Evolutionary conservation across 2,113 vertebrate genomes (phyloP).

Genomic region (Manacus vitellinus): DNA sequence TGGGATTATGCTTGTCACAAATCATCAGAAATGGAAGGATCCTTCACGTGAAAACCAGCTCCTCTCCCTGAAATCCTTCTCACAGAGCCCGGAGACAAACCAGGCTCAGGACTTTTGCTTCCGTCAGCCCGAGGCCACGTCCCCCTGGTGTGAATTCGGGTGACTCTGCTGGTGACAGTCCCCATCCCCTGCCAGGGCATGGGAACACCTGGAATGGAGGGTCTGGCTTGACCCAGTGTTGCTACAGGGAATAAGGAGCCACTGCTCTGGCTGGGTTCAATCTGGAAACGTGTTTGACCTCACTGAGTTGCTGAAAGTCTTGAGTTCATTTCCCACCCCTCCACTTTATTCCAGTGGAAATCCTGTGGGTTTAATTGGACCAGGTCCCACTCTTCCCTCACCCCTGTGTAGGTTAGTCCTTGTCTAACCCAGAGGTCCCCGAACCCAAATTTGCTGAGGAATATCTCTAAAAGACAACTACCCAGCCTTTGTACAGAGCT

Average conservation of each 20-base stretch:
- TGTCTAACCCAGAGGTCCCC: neutral
- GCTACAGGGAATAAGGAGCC: neutral
- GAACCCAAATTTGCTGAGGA: neutral
- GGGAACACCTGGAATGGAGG: neutral
- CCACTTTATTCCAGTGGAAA: neutral
- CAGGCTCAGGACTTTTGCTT: neutral
- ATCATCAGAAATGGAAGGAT: conserved; percentile 2
- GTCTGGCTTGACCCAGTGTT: neutral
- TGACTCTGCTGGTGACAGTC: accelerated
- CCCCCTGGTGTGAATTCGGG: accelerated
- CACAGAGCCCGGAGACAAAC: neutral
- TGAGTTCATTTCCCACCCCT: neutral
- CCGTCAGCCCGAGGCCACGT: accelerated
- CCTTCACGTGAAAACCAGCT: neutral
- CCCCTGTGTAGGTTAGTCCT: neutral
- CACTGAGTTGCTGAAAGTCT: neutral
- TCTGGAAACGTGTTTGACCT: neutral
- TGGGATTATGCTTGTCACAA: conserved; percentile 61
- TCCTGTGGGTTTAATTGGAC: neutral
- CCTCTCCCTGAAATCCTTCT: neutral
- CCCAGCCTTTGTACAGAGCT: neutral
- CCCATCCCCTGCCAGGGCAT: neutral
- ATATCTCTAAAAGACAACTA: neutral
- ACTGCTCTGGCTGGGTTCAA: neutral
- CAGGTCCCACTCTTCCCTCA: neutral